Conservation (phyloP, 2,113 vertebrate species). For the Egretta garzetta region DNA sequence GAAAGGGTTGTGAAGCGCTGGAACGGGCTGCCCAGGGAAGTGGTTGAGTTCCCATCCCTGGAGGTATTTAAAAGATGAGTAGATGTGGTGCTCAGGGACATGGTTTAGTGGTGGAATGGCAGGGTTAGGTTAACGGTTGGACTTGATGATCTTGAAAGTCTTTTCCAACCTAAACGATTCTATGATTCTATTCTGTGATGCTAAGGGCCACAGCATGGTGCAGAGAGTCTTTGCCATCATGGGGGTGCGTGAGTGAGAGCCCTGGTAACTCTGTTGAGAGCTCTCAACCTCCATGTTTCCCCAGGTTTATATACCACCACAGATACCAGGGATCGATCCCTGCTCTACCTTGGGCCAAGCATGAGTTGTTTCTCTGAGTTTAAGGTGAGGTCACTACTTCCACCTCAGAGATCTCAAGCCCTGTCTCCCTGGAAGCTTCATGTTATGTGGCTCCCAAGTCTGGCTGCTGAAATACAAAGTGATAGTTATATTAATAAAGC, state of each 20-base stretch:
- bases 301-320: neutral
- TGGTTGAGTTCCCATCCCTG: no score
- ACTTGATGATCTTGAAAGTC: no score
- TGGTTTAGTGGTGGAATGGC: no score
- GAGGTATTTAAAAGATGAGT: no score
- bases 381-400: neutral
- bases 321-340: neutral
- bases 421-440: neutral
- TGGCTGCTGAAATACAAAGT: neutral
- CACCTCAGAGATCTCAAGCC: neutral
- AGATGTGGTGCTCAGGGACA: no score
- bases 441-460: neutral
- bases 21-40: no score
- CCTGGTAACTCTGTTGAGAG: neutral
- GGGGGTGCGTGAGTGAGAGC: neutral
- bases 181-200: no score
- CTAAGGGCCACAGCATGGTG: neutral
- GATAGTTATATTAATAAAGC: neutral
- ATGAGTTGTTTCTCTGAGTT: fast-evolving
- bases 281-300: neutral
- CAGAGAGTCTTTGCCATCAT: neutral
- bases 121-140: no score
- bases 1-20: no score
- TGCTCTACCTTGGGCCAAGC: neutral
- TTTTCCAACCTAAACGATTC: no score